phyloP scores from a whole-genome alignment of 1,140 invertebrate genomes.

The Micrasema longulum region DNA sequence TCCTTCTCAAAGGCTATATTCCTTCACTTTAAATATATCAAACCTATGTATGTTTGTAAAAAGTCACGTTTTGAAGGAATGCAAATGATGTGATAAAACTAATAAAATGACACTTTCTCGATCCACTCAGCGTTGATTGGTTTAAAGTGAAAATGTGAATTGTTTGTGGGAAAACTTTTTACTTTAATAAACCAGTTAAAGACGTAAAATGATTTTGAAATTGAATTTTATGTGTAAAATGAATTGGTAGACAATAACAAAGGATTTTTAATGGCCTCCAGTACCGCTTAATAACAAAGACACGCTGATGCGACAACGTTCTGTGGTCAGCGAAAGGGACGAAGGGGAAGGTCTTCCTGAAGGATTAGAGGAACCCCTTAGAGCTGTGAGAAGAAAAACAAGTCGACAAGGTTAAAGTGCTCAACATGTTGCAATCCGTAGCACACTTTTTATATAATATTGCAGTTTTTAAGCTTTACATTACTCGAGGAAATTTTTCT shows the following conservation, averaged over 20 bases:
- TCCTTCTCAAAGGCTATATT: no score
- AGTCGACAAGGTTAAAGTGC: conserved; percentile 70
- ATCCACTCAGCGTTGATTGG: no score
- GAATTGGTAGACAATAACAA: conserved; percentile 21
- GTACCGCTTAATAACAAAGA: conserved; percentile 79
- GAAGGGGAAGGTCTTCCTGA: conserved; percentile 71
- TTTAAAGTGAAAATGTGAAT: no score
- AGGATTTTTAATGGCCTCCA: conserved; percentile 56
- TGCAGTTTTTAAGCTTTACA: conserved; percentile 32
- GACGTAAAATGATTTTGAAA: no score
- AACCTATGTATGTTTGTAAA: no score
- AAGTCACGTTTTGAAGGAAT: no score
- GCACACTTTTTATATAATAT: conserved; percentile 38
- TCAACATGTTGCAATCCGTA: conserved; percentile 36
- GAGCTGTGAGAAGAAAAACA: conserved; percentile 74
- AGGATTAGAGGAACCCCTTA: conserved; percentile 76
- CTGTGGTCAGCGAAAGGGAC: conserved; percentile 74
- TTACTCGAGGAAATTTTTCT: conserved; percentile 6
- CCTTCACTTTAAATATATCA: no score
- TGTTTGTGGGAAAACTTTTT: no score
- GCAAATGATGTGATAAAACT: no score
- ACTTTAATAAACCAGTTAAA: no score
- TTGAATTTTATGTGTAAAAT: no score
- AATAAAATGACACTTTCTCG: no score
- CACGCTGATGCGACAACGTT: conserved; percentile 74